Evolutionary conservation across 53 echinoderm and acorn worm genomes (phyloP).

Genomic region (Actinopyga echinites): DNA sequence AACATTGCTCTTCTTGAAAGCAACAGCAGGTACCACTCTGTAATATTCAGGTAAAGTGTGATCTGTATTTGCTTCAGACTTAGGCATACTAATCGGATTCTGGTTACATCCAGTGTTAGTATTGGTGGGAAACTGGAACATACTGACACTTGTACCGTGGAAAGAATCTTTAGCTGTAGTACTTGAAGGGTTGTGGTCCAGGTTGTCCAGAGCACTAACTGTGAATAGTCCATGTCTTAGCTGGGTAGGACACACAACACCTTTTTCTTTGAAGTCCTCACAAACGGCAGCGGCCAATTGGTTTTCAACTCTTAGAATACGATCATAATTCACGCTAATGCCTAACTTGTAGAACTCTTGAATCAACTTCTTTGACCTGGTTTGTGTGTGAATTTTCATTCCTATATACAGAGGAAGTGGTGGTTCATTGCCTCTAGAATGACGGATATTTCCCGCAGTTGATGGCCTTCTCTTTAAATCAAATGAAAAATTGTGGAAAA

Average conservation of each 20-base stretch:
- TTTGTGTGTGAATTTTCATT: conserved; percentile 41
- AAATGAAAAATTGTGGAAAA: too few species aligned
- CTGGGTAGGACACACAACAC: conserved; percentile 43
- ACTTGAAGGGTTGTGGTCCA: conserved; percentile 49
- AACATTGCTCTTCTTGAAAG: conserved; percentile 43
- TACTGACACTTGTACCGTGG: conserved; percentile 54
- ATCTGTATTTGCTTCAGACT: neutral
- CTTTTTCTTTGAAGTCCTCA: conserved; percentile 30
- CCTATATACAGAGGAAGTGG: conserved; percentile 54
- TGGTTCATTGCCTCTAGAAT: conserved; percentile 45
- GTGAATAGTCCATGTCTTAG: conserved; percentile 46
- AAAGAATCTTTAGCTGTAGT: conserved; percentile 50
- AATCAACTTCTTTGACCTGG: conserved; percentile 46
- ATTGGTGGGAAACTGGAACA: conserved; percentile 57
- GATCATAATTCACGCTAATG: conserved; percentile 37
- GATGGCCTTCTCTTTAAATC: conserved; percentile 24
- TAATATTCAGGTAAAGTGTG: conserved; percentile 50
- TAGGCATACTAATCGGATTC: neutral
- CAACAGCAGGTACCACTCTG: conserved; percentile 18
- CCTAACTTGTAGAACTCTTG: conserved; percentile 41
- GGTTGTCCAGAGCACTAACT: conserved; percentile 53
- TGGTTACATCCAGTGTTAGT: conserved; percentile 23
- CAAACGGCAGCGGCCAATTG: conserved; percentile 27
- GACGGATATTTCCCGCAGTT: conserved; percentile 14
- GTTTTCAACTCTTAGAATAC: conserved; percentile 40